Base-by-base conservation (phyloP, 1,140 invertebrate genomes). In the Leguminivora glycinivorella region DNA sequence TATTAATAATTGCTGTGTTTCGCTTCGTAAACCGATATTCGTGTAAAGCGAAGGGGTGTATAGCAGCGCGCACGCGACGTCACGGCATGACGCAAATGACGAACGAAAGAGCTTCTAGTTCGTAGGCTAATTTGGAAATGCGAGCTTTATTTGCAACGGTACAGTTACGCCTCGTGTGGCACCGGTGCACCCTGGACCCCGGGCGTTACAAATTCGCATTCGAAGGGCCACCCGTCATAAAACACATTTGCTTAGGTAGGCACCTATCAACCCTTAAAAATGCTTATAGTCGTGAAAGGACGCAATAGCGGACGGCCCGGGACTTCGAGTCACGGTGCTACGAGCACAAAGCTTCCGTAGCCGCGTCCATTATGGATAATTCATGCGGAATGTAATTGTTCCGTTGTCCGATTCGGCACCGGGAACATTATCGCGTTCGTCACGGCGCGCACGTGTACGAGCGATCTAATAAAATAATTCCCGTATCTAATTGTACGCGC, bases 391-490 rank as follows among this genome's bases (percentile, higher is more conserved):
- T 89, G 84, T 82, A 83, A 91, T 90, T 89, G 83, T 89, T 83
- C 81, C 74, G 71, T 79, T 74, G 78, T 75, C 70, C 75, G 79
- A 73, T 74, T 74, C 77, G 75, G 74, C 73, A 75, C 75, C 76
- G 75, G 81, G 76, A 77, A 87, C 83, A 85, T 87, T 88, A 90
- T 89, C 89, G 83, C 79, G 83, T 90, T 90, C 83, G 89, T 89
- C 87, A 91, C 83, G 87, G 85, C 78, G 83, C 83, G 87, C 89
- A 91, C 89, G 89, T 91, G 89, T 87, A 82, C 82, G 81, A 81
- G 82, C 78, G 86, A 88, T 89, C 87, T 88, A 90, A 90, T 91
- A 89, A 85, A 87, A 90, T 90, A 89, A 91, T 90, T 91, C 88
- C 89, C 88, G 89, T 91, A 89, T 91, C 88, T 83, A 91, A 91